phyloP scores from a whole-genome alignment of 2,797 vertebrate genomes.

The Synanceia verrucosa region DNA sequence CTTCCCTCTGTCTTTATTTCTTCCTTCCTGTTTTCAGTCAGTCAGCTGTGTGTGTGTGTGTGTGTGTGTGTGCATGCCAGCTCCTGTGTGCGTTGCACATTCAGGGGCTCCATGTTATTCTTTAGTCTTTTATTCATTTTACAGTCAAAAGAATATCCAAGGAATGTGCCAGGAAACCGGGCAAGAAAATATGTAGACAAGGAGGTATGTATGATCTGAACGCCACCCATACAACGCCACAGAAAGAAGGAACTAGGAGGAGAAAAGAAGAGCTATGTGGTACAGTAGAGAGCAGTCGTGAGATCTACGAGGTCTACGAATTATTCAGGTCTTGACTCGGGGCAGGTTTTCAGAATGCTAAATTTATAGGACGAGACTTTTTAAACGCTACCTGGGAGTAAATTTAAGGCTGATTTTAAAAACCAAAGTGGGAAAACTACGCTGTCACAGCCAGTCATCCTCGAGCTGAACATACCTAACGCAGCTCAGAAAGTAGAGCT shows the following conservation, averaged over 20 bases:
- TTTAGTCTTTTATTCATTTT: slow-evolving; percentile 99
- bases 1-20: slow-evolving; percentile 54
- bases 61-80: slow-evolving; percentile 61
- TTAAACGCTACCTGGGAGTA: slow-evolving; percentile 29
- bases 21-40: slow-evolving; percentile 74
- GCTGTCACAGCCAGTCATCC: slow-evolving; percentile 25
- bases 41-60: slow-evolving; percentile 71
- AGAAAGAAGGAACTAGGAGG: slow-evolving; percentile 23
- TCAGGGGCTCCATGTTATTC: slow-evolving; percentile 98
- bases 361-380: slow-evolving; percentile 5
- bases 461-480: slow-evolving; percentile 9
- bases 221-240: slow-evolving; percentile 51
- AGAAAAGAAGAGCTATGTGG: background rate
- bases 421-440: slow-evolving; percentile 14
- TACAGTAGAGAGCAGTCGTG: slow-evolving; percentile 1
- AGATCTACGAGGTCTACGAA: slow-evolving; percentile 57
- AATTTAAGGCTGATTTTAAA: slow-evolving; percentile 29
- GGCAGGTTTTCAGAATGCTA: slow-evolving; percentile 29
- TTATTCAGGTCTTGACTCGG: slow-evolving; percentile 49
- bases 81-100: slow-evolving; percentile 67
- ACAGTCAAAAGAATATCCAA: slow-evolving; percentile 99
- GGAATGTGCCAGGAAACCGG: slow-evolving; percentile 99
- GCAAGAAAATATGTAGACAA: slow-evolving; percentile 99
- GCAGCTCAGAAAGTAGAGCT: background rate
- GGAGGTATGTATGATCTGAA: slow-evolving; percentile 99